Conservation (phyloP, 2,113 vertebrate genomes). For the Deroptyus accipitrinus region DNA sequence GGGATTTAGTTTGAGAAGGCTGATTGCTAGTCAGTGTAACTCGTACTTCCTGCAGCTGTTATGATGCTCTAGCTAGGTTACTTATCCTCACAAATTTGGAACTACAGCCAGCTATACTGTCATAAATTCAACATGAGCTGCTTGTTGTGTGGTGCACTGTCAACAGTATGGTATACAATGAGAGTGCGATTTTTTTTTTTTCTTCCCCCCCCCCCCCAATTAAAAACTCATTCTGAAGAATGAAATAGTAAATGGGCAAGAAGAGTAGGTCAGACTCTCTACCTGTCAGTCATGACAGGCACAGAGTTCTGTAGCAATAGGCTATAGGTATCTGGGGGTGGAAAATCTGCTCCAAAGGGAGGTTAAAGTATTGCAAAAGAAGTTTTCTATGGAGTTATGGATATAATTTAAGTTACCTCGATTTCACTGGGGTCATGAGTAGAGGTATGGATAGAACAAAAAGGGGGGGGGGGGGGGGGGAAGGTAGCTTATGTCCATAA, state of each 20-base stretch:
- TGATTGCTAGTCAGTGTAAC: background rate
- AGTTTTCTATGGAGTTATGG: background rate
- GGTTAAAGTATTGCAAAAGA: background rate
- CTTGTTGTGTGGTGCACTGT: background rate
- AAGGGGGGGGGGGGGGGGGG: no score
- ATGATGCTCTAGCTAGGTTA: accelerated
- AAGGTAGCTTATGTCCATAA: background rate
- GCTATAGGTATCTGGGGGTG: background rate
- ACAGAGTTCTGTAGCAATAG: background rate
- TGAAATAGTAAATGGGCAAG: background rate
- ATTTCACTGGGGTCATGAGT: background rate
- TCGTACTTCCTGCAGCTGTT: background rate
- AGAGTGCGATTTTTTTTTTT: background rate
- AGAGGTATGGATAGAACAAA: background rate
- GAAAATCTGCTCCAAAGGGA: background rate
- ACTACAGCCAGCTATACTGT: background rate
- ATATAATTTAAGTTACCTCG: background rate
- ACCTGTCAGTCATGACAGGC: background rate
- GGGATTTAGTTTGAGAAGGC: background rate
- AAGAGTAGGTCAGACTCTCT: background rate
- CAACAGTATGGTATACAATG: background rate
- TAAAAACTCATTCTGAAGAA: background rate
- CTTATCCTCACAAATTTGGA: background rate
- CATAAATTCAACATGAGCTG: background rate
- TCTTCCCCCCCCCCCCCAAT: no score